These are phyloP conservation scores for Cavia porcellus DNA, from an alignment of 2,113 vertebrate species.

Conservation along the genomic window DNA sequence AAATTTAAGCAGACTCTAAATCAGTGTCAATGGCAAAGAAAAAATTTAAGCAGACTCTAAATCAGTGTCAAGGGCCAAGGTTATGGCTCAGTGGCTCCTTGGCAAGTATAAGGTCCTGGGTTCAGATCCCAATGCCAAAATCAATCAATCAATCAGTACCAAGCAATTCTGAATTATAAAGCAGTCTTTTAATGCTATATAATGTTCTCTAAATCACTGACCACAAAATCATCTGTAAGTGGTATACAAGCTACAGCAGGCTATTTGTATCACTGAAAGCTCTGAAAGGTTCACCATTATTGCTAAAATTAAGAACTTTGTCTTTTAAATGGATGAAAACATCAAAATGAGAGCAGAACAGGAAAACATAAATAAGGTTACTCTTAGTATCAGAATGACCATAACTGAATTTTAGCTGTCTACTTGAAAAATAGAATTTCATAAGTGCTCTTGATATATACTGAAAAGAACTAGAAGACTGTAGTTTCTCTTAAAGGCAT, in stretches of 20 bases:
- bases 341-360: slow-evolving; percentile 52
- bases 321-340: slow-evolving; percentile 62
- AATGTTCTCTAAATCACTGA: slow-evolving; percentile 33
- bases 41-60: slow-evolving; percentile 27
- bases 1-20: slow-evolving; percentile 29
- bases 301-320: too few species aligned
- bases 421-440: slow-evolving; percentile 56
- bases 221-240: slow-evolving; percentile 50
- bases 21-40: background rate
- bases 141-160: background rate
- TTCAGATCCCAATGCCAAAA: too few species aligned
- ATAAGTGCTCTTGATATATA: slow-evolving; percentile 41
- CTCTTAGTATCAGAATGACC: slow-evolving; percentile 12
- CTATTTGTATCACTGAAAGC: background rate
- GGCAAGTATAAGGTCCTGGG: too few species aligned
- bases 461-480: slow-evolving; percentile 56
- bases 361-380: slow-evolving; percentile 65
- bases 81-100: too few species aligned
- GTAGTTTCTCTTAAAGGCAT: slow-evolving; percentile 60
- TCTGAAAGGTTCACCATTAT: background rate
- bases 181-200: slow-evolving; percentile 28
- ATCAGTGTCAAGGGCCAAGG: background rate
- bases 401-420: slow-evolving; percentile 51
- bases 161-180: slow-evolving; percentile 36
- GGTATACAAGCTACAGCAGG: background rate